Conservation (phyloP, 2,797 vertebrate species). For the Parauchenoglanis ngamensis region DNA sequence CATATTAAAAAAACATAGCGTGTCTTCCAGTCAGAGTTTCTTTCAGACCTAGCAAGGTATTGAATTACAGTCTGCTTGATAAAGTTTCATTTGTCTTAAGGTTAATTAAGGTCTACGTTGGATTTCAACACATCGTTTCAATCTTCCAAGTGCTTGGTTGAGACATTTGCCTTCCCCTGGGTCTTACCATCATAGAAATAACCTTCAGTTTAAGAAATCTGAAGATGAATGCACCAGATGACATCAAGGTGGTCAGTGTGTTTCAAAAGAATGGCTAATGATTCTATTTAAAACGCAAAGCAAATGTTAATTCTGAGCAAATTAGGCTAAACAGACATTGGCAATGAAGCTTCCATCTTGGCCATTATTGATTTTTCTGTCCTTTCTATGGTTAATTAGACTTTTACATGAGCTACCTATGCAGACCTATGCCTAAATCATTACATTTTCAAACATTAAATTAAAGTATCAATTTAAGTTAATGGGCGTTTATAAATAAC, state of each 20-base stretch:
- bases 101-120: slow-evolving; percentile 18
- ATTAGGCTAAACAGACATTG: slow-evolving; percentile 23
- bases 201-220: slow-evolving; percentile 16
- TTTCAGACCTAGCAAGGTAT: neutral
- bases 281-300: slow-evolving; percentile 13
- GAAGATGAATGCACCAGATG: slow-evolving; percentile 5
- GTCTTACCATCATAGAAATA: slow-evolving; percentile 28
- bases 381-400: neutral
- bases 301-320: slow-evolving; percentile 12
- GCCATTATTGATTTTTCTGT: neutral
- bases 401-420: neutral
- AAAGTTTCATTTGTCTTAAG: slow-evolving; percentile 1
- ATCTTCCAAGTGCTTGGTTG: neutral
- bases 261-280: slow-evolving; percentile 13
- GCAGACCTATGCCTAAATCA: neutral
- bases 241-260: neutral
- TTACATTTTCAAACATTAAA: neutral
- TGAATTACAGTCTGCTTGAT: neutral
- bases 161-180: neutral
- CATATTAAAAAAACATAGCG: neutral
- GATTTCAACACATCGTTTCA: neutral
- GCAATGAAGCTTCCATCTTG: slow-evolving; percentile 11
- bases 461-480: neutral
- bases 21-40: neutral
- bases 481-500: neutral